Conservation (phyloP, 2,113 vertebrate species). For the Oryzias javanicus region DNA sequence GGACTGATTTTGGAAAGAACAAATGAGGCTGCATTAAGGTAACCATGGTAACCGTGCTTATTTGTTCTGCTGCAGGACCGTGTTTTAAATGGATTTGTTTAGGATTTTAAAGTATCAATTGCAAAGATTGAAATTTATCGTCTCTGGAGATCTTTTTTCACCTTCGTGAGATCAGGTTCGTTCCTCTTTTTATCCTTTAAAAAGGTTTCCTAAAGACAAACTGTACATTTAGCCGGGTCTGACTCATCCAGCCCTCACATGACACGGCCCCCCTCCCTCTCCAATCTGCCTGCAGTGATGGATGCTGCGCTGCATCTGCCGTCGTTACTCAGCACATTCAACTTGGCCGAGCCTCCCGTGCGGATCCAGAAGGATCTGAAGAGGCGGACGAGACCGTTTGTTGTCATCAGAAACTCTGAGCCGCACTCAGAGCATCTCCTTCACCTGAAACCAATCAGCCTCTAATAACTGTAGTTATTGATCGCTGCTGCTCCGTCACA, state of each 20-base stretch:
- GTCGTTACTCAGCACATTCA: constrained; percentile 32
- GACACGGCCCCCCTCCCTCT: neutral
- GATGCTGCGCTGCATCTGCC: constrained; percentile 8
- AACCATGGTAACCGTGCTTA: too few relatives aligned
- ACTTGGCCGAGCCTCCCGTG: constrained; percentile 7
- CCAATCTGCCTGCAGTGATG: constrained; percentile 8
- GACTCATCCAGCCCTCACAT: neutral
- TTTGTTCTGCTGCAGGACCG: too few relatives aligned
- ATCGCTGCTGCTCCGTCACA: neutral
- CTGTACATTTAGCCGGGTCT: too few relatives aligned
- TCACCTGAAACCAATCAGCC: neutral
- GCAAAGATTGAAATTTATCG: too few relatives aligned
- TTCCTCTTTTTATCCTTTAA: too few relatives aligned
- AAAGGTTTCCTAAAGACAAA: neutral
- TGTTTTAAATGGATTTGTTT: too few relatives aligned
- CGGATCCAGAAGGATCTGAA: constrained; percentile 15
- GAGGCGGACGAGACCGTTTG: constrained; percentile 1
- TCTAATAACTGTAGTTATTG: constrained; percentile 1
- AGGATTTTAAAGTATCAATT: too few relatives aligned
- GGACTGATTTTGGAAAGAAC: too few relatives aligned
- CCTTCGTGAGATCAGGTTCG: too few relatives aligned
- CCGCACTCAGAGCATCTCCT: accelerated
- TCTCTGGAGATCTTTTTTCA: too few relatives aligned
- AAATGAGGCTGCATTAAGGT: too few relatives aligned
- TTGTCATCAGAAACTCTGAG: constrained; percentile 2